Conservation (phyloP, 2,888 invertebrate species). For the Tachystola acroxantha region DNA sequence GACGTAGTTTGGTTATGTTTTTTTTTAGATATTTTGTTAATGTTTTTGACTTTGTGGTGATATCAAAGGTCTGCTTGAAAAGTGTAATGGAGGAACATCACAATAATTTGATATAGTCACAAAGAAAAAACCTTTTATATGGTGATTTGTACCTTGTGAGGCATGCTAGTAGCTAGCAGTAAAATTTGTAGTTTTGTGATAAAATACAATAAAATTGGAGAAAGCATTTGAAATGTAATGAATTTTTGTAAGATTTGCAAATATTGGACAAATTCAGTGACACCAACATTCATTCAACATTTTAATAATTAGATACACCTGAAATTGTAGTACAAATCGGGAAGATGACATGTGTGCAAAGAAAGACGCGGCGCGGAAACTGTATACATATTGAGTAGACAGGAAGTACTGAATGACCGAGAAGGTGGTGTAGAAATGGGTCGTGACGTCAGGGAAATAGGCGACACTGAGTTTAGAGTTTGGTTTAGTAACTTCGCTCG, state of each 20-base stretch:
- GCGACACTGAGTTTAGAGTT: too few relatives aligned
- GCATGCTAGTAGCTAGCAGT: conserved; percentile 73
- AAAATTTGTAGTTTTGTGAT: conserved; percentile 73
- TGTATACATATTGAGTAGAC: conserved; percentile 56
- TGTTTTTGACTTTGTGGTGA: conserved; percentile 35
- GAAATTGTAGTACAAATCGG: conserved; percentile 7
- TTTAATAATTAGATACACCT: conserved; percentile 1
- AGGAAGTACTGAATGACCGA: too few relatives aligned
- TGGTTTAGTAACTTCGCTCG: too few relatives aligned
- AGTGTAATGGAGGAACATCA: conserved; percentile 4
- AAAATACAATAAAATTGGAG: conserved; percentile 70
- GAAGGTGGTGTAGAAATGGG: too few relatives aligned
- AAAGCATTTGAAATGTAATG: conserved; percentile 33
- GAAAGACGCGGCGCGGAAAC: conserved; percentile 52
- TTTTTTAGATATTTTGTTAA: conserved; percentile 54
- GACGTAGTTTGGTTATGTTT: conserved; percentile 52
- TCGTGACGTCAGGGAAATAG: too few relatives aligned
- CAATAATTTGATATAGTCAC: conserved; percentile 39
- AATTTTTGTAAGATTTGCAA: conserved; percentile 67
- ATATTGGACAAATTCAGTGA: conserved; percentile 31
- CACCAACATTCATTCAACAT: conserved; percentile 15
- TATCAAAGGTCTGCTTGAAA: conserved; percentile 23
- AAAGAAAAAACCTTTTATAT: conserved; percentile 36
- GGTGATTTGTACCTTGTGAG: conserved; percentile 53
- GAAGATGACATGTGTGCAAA: conserved; percentile 7